phyloP scores from a whole-genome alignment of 2,113 vertebrate genomes.

The Tinamus guttatus region DNA sequence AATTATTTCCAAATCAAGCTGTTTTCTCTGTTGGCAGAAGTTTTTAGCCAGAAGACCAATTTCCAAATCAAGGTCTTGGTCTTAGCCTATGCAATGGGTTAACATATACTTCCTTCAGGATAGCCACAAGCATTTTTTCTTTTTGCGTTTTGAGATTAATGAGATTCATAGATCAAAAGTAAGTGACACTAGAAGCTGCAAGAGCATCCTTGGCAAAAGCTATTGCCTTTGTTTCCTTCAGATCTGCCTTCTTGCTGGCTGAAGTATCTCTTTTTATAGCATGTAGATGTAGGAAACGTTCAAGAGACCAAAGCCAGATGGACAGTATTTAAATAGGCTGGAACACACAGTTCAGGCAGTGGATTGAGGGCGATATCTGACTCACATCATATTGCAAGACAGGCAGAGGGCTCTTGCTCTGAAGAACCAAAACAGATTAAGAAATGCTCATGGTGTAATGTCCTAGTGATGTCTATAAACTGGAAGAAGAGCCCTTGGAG shows the following conservation, averaged over 20 bases:
- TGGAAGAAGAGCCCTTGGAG: background rate
- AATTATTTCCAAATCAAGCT: background rate
- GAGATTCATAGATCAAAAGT: background rate
- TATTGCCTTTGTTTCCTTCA: background rate
- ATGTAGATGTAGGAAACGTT: background rate
- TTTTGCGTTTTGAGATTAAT: background rate
- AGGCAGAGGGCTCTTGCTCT: background rate
- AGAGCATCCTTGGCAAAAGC: background rate
- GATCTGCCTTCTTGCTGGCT: background rate
- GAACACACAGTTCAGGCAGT: background rate
- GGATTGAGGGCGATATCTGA: background rate
- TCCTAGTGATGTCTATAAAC: background rate
- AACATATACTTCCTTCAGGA: background rate
- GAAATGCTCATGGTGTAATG: background rate
- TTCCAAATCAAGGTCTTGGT: background rate
- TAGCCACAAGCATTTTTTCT: background rate
- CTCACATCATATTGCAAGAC: background rate
- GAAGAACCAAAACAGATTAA: background rate
- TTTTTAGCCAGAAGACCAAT: background rate
- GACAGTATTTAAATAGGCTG: background rate
- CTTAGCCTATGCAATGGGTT: background rate
- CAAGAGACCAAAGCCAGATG: background rate
- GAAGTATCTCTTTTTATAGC: background rate
- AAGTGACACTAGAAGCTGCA: background rate
- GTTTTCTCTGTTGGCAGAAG: background rate